Conservation (phyloP, 2,888 invertebrate genomes). For the Holacanthella duospinosa region DNA sequence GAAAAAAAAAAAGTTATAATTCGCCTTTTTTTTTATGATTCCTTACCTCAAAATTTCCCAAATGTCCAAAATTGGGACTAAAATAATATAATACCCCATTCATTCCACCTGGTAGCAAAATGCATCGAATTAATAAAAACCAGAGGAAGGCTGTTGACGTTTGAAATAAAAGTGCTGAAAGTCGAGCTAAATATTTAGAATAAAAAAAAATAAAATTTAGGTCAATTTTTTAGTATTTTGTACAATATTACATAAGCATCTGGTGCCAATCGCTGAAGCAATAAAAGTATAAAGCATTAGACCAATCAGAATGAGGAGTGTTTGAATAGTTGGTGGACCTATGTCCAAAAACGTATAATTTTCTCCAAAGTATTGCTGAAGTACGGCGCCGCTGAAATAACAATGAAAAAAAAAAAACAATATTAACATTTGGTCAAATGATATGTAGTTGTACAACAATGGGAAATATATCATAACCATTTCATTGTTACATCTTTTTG, state of each 20-base stretch:
- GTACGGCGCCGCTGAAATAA: too few species aligned
- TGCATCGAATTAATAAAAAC: not conserved
- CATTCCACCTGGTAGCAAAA: not conserved
- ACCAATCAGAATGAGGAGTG: not conserved
- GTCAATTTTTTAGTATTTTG: too few species aligned
- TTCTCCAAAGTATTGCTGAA: too few species aligned
- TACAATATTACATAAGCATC: not conserved
- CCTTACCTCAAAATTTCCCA: not conserved
- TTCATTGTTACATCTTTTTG: too few species aligned
- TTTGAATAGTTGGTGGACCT: too few species aligned
- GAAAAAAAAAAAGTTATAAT: not conserved
- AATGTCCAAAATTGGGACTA: not conserved
- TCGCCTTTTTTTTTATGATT: not conserved
- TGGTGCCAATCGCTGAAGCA: not conserved
- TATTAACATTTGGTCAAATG: too few species aligned
- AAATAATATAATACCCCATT: not conserved
- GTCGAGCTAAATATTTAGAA: not conserved
- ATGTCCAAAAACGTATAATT: too few species aligned
- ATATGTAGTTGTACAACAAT: too few species aligned
- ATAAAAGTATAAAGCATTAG: not conserved
- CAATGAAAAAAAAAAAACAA: too few species aligned
- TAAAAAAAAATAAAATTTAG: not conserved
- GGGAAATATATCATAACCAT: too few species aligned
- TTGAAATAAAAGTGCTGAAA: not conserved
- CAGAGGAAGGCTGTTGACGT: not conserved